phyloP scores from a whole-genome alignment of 2,113 vertebrate genomes.

The Tachysurus vachellii region DNA sequence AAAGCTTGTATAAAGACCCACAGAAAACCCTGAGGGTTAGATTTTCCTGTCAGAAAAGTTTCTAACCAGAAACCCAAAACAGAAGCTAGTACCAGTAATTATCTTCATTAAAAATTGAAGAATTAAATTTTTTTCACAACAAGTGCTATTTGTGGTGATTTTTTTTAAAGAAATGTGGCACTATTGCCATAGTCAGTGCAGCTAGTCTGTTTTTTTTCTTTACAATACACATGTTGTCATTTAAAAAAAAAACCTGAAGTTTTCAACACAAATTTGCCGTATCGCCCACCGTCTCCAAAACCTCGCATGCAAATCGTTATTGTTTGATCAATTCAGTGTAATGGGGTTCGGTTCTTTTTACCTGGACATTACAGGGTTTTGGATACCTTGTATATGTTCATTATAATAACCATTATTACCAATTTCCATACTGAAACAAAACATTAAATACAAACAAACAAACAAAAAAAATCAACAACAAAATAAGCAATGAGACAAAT shows the following conservation, averaged over 20 bases:
- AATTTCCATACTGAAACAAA: conserved; percentile 94
- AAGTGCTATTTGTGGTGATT: neutral
- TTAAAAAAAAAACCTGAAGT: too few relatives aligned
- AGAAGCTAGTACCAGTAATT: too few relatives aligned
- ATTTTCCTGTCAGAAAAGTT: neutral
- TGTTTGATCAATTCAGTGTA: neutral
- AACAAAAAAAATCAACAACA: conserved; percentile 37
- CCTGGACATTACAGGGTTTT: conserved; percentile 87
- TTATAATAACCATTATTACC: conserved; percentile 98
- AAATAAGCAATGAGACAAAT: conserved; percentile 58
- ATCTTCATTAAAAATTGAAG: too few relatives aligned
- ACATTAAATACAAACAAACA: conserved; percentile 80
- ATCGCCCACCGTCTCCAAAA: conserved; percentile 48
- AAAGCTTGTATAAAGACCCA: neutral
- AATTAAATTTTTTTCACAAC: neutral
- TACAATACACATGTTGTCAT: too few relatives aligned
- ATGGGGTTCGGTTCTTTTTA: conserved; percentile 65
- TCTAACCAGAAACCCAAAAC: neutral
- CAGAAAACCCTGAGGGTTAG: neutral
- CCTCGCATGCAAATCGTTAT: conserved; percentile 62
- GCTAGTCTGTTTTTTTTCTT: neutral
- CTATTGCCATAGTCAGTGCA: neutral
- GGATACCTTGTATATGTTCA: conserved; percentile 86
- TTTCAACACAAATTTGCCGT: neutral
- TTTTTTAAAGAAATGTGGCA: neutral